These are phyloP conservation scores for Hypomesus transpacificus DNA, from an alignment of 2,113 vertebrate genomes.

Conservation along the genomic window DNA sequence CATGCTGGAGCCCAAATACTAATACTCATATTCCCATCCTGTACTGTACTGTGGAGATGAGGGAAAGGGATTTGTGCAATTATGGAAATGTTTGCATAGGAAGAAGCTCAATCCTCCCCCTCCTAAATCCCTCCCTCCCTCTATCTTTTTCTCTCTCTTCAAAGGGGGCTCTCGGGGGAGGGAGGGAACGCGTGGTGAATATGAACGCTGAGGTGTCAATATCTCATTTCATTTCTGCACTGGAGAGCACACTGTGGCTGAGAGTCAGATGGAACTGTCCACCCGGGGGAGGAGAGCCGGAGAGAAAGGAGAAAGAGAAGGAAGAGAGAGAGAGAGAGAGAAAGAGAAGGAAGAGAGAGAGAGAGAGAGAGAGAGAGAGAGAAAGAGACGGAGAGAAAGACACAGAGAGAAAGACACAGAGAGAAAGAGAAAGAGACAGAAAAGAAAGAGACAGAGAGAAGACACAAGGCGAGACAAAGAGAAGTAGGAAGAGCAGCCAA, in stretches of 20 bases:
- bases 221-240: conserved; percentile 46
- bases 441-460: not conserved
- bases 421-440: not conserved
- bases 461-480: not conserved
- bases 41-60: conserved; percentile 10
- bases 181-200: conserved; percentile 36
- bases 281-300: conserved; percentile 16
- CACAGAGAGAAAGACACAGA: too few relatives aligned
- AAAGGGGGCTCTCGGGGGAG: conserved; percentile 27
- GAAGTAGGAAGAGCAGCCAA: conserved; percentile 24
- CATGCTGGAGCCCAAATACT: not conserved
- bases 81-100: conserved; percentile 33
- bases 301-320: conserved; percentile 4
- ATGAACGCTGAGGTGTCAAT: conserved; percentile 43
- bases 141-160: conserved; percentile 20
- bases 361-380: not conserved
- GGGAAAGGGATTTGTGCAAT: conserved; percentile 19
- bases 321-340: not conserved
- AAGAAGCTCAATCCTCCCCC: conserved; percentile 10
- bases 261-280: conserved; percentile 42
- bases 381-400: not conserved
- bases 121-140: not conserved
- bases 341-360: not conserved
- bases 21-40: not conserved
- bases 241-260: conserved; percentile 39